A percentile compares a stretch with the other conserved stretches of the same genome.
phyloP scores from a whole-genome alignment of 2,888 invertebrate species.

The Tachina fera region DNA sequence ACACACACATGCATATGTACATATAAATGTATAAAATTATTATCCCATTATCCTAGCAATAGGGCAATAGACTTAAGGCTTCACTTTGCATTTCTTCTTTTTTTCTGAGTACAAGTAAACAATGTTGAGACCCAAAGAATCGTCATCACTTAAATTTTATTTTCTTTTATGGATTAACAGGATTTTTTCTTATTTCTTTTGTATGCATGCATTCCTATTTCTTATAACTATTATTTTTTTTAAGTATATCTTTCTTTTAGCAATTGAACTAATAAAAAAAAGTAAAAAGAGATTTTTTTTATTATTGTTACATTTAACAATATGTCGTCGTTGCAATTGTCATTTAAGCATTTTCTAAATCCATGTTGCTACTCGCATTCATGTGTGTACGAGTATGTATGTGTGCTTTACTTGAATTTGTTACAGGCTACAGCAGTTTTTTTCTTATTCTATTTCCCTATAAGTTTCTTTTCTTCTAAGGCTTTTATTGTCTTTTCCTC shows the following conservation, averaged over 20 bases:
- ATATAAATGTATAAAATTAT: conserved; percentile 32
- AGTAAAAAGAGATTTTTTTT: conserved; percentile 29
- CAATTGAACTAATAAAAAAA: conserved; percentile 39
- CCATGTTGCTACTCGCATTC: neutral
- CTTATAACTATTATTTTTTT: neutral
- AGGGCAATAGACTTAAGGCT: conserved; percentile 40
- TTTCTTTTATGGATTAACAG: conserved; percentile 44
- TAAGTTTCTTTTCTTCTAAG: conserved; percentile 41
- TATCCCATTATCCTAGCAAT: conserved; percentile 58
- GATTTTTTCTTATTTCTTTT: conserved; percentile 13
- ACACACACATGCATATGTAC: neutral
- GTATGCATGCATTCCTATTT: conserved; percentile 1
- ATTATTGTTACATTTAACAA: conserved; percentile 58
- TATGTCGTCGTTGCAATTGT: conserved; percentile 67
- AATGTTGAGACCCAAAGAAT: conserved; percentile 43
- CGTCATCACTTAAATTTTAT: conserved; percentile 50
- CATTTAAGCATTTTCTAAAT: conserved; percentile 52
- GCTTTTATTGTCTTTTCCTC: conserved; percentile 57
- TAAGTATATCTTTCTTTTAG: conserved; percentile 12
- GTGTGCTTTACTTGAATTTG: neutral
- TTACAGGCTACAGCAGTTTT: neutral
- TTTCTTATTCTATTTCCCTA: conserved; percentile 1
- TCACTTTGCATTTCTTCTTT: conserved; percentile 8
- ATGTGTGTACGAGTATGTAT: conserved; percentile 1
- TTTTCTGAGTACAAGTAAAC: neutral